Evolutionary conservation across 2,113 vertebrate genomes (phyloP).

Genomic region (Mobula birostris): DNA sequence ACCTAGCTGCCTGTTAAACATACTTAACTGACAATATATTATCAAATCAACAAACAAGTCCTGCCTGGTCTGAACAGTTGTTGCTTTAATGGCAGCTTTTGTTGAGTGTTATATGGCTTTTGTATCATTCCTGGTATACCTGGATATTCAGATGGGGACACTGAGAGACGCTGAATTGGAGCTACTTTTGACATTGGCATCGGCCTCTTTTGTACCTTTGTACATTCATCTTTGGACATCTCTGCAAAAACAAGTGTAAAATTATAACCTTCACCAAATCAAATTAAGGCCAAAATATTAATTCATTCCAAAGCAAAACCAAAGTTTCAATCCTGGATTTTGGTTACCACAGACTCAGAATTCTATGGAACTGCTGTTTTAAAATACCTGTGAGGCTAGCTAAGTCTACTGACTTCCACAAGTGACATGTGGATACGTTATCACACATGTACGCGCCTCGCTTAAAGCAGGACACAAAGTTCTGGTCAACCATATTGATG

Average conservation of each 20-base stretch:
- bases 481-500: too few relatives aligned
- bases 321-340: too few relatives aligned
- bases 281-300: too few relatives aligned
- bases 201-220: background rate
- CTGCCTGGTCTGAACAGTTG: background rate
- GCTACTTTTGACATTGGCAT: conserved; percentile 15
- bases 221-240: background rate
- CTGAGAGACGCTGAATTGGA: background rate
- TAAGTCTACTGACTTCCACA: too few relatives aligned
- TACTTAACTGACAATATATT: background rate
- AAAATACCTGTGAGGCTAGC: too few relatives aligned
- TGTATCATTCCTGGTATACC: background rate
- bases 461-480: too few relatives aligned
- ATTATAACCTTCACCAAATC: background rate
- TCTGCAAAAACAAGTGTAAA: conserved; percentile 2
- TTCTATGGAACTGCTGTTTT: too few relatives aligned
- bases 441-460: too few relatives aligned
- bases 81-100: background rate
- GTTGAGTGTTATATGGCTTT: too few relatives aligned
- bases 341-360: too few relatives aligned
- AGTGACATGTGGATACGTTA: too few relatives aligned
- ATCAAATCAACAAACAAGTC: background rate
- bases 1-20: background rate
- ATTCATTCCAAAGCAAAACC: too few relatives aligned
- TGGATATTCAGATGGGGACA: background rate